A percentile compares a stretch with the other conserved stretches of the same genome.
phyloP scores from a whole-genome alignment of 2,797 vertebrate species.

The Huso huso region DNA sequence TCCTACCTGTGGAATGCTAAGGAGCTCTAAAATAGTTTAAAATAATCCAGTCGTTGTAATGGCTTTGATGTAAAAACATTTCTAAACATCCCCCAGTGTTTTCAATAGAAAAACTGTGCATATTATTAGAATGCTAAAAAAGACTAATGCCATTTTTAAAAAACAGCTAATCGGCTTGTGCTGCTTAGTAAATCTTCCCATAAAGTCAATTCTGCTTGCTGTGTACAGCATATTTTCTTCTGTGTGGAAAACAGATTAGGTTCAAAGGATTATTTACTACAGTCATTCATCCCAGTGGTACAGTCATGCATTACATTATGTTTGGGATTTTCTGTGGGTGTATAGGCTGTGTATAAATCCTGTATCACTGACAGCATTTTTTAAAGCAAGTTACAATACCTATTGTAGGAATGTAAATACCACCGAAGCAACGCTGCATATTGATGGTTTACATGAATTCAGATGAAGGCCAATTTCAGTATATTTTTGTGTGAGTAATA shows the following conservation, averaged over 20 bases:
- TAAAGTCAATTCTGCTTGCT: conserved; percentile 6
- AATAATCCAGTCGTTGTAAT: background rate
- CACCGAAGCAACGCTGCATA: too few relatives aligned
- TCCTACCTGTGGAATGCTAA: too few relatives aligned
- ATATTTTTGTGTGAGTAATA: too few relatives aligned
- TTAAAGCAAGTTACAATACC: background rate
- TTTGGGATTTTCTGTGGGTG: background rate
- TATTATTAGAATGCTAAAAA: background rate
- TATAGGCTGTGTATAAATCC: conserved; percentile 10
- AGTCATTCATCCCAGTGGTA: conserved; percentile 13
- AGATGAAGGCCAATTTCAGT: too few relatives aligned
- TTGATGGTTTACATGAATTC: too few relatives aligned
- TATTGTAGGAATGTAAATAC: background rate
- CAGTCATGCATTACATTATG: background rate
- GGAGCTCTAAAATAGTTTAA: too few relatives aligned
- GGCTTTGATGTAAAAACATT: conserved; percentile 15
- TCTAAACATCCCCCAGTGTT: background rate
- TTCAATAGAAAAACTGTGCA: background rate
- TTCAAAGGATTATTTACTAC: conserved; percentile 18
- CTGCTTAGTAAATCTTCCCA: conserved; percentile 9
- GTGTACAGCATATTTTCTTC: background rate
- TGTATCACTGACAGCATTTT: background rate
- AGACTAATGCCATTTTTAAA: background rate
- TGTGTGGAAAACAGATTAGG: conserved; percentile 11
- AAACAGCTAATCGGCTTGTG: background rate